Base-by-base conservation (phyloP, 30 jellyfish, hydroid and myxozoan genomes). In the Haliclystus octoradiatus region DNA sequence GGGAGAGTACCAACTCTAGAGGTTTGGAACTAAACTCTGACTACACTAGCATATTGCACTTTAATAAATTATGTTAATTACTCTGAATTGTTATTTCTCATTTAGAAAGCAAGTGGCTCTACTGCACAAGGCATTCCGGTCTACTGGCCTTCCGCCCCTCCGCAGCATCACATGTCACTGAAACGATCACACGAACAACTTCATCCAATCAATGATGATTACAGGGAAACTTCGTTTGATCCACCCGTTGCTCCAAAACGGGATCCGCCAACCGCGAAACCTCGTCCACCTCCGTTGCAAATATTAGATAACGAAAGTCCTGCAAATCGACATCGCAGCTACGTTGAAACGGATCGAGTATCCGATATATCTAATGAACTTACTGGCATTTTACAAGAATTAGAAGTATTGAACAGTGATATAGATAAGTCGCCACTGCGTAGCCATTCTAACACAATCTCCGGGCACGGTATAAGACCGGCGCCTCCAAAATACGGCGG, bases 91-190 rank as follows among this genome's bases (percentile, higher is more conserved):
- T 52, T 31, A 24, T 7, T 73, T 57, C 23, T 33, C 25, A 26
- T 73, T 57, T 28, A 73, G 84, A 74, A 73, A 24, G 33, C 79
- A 7, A 73, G 84, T 73, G 70, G 73, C 29, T 29, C 68, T 19
- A 33, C 34, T 13, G 31, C 40, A 29, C 92, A 81, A 75, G 92
- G 85, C 53, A 77, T 88, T 26, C 97, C 97, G 3, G 94, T 88
- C 2, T 88, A 88, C 51, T 88, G 78, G 69, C 97, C 97, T 3
- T 84, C 91, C 52, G 93, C 93, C 0, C 97, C 97, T 26, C 94
- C 97, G 69, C 97, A 88, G 62, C 92, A 88, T 46, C 78, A 81
- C 60, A 75, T 88, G 89, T 66, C 97, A 23, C 33, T 88, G 73
- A 82, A 88, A 65, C 86, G 90, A 26, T 34, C 63, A n/a, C 68